Base-by-base conservation (phyloP, 2,888 invertebrate species). In the Priocnemis perturbator region DNA sequence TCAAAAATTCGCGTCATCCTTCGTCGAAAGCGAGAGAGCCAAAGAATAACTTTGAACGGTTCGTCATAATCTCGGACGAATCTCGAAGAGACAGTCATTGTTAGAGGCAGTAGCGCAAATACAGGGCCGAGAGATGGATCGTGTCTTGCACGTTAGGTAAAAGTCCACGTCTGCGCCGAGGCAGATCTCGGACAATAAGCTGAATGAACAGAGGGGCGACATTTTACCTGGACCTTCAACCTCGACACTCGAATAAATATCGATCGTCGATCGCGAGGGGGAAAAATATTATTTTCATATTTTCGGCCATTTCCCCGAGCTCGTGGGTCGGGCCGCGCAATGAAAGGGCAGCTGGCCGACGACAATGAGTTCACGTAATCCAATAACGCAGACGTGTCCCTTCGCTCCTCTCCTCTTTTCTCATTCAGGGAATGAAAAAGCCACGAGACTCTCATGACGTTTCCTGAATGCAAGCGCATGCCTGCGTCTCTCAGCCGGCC, bases 211-310 rank as follows among this genome's bases (percentile, higher is more conserved):
- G 23, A 57, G 19, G 23, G 26, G 19, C 17, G n/a, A 37, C 37
- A 37, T 37, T 19, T 19, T 50, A 50, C 50, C 50, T 50, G 50
- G 50, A 26, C 26, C 5, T 26, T 17, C 50, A 50, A 1, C 9
- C n/a, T 1, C 50, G 83, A 82, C 85, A 83, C 85, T 87, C 84
- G 87, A 87, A 87, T 86, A 87, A 87, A 88, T 87, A 88, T 88
- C 87, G 86, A 87, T 87, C 87, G 87, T 87, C 84, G 26, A 19
- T 19, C 50, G 77, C 78, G 74, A 61, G 64, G 75, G 37, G 76
- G 71, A 68, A 83, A 87, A 87, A 87, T 88, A 88, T 88, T 87
- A 88, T 87, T 87, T 88, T 87, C 87, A 87, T 87, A 87, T 87
- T 83, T 47, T 45, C 21, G 26, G 15, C 21, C 60, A 19, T 3